Percentiles rank a stretch among this genome's conserved stretches.
phyloP scores from a whole-genome alignment of 92 coral and sea anemone species.

The Epizoanthus ramosus region DNA sequence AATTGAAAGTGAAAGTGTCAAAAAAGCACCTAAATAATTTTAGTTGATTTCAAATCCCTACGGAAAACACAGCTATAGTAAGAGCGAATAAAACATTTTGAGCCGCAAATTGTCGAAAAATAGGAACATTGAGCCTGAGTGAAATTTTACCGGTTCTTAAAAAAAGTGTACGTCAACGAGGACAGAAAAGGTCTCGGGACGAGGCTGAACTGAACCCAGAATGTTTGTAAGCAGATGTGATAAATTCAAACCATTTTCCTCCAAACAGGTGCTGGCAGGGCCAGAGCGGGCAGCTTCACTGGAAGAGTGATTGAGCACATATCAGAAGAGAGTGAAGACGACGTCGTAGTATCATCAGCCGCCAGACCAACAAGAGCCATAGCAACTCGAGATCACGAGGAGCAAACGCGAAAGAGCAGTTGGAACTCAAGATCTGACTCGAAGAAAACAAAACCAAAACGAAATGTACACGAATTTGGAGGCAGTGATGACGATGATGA shows the following conservation, averaged over 20 bases:
- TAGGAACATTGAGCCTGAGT: too few relatives aligned
- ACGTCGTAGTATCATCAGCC: background rate
- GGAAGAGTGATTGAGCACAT: slow-evolving; percentile 32
- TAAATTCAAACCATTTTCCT: background rate
- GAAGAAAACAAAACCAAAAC: slow-evolving; percentile 18
- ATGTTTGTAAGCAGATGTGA: background rate
- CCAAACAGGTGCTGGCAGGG: background rate
- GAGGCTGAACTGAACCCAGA: too few relatives aligned
- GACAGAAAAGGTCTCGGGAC: too few relatives aligned
- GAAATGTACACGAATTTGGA: slow-evolving; percentile 59
- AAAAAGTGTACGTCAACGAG: too few relatives aligned
- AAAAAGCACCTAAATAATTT: too few relatives aligned
- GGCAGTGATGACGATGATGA: slow-evolving; percentile 82
- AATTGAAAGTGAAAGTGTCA: too few relatives aligned
- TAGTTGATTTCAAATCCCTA: too few relatives aligned
- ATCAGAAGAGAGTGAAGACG: slow-evolving; percentile 33
- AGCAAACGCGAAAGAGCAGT: background rate
- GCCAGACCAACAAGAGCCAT: background rate
- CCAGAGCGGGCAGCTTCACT: slow-evolving; percentile 26
- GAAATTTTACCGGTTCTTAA: too few relatives aligned
- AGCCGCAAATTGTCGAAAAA: too few relatives aligned
- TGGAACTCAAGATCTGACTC: background rate
- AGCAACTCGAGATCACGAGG: background rate
- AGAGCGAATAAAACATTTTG: too few relatives aligned
- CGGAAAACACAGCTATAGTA: too few relatives aligned